Evolutionary conservation across 2,888 invertebrate genomes (phyloP).

Genomic region (Phaedon cochleariae): DNA sequence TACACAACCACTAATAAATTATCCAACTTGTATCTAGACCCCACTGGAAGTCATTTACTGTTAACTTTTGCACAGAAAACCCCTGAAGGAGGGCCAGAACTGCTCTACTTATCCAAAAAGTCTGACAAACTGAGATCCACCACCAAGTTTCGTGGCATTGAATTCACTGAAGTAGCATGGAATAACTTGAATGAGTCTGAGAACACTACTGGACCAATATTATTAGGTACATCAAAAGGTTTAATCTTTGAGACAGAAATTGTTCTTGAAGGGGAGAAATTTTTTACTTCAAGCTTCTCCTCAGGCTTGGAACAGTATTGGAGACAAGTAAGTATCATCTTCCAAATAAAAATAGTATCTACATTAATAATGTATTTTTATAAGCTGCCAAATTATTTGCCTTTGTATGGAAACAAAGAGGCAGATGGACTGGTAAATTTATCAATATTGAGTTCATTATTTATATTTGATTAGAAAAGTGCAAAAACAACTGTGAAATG

Average conservation of each 20-base stretch:
- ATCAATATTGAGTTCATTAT: not conserved
- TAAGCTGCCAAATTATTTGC: constrained; percentile 81
- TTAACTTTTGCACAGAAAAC: constrained; percentile 73
- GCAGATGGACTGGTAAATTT: constrained; percentile 76
- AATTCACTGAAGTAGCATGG: constrained; percentile 92
- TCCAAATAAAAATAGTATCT: not conserved
- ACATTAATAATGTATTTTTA: constrained; percentile 44
- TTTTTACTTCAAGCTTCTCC: constrained; percentile 72
- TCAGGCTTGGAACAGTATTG: constrained; percentile 76
- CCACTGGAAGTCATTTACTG: constrained; percentile 85
- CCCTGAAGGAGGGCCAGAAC: constrained; percentile 71
- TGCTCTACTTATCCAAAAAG: constrained; percentile 82
- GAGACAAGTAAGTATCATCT: constrained; percentile 74
- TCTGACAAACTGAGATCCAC: constrained; percentile 76
- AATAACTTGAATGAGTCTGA: constrained; percentile 78
- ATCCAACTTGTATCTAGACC: constrained; percentile 81
- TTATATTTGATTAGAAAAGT: not conserved
- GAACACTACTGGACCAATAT: constrained; percentile 80
- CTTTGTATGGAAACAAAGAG: constrained; percentile 77
- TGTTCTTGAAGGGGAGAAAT: constrained; percentile 80
- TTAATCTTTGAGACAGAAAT: constrained; percentile 91
- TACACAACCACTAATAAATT: constrained; percentile 69
- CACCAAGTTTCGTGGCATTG: constrained; percentile 76
- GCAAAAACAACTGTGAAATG: too few species aligned
- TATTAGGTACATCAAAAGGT: constrained; percentile 90